Evolutionary conservation across 64 coral and sea anemone genomes (phyloP).

Genomic region (Trachythela sp.): DNA sequence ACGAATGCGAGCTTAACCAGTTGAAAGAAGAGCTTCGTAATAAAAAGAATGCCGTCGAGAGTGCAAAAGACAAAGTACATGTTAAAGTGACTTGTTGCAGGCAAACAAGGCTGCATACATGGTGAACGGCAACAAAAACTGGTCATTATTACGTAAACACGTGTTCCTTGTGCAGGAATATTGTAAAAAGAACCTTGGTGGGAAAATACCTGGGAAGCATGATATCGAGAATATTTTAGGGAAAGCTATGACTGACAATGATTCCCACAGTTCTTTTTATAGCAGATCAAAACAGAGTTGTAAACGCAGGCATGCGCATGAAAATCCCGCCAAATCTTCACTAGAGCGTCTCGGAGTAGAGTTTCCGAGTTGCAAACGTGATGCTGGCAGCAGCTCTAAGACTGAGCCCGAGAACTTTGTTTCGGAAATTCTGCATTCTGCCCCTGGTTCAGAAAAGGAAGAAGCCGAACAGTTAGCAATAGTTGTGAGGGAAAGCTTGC

Average conservation of each 20-base stretch:
- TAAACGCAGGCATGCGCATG: too few species aligned
- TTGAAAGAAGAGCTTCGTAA: slow-evolving; percentile 1
- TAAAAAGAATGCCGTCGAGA: too few species aligned
- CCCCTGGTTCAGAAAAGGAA: background rate
- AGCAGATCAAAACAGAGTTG: background rate
- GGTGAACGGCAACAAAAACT: slow-evolving; percentile 26
- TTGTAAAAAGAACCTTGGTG: slow-evolving; percentile 29
- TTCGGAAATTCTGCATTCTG: background rate
- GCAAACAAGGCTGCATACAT: background rate
- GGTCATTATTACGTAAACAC: slow-evolving; percentile 31
- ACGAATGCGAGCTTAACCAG: slow-evolving; percentile 29
- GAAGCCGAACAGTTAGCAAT: background rate
- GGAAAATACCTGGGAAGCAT: slow-evolving; percentile 36
- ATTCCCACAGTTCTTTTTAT: background rate
- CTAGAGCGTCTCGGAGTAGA: background rate
- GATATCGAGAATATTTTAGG: background rate
- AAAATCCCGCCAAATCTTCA: background rate
- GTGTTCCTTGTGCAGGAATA: slow-evolving; percentile 30
- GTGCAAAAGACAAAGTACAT: background rate
- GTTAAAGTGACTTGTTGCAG: slow-evolving; percentile 20
- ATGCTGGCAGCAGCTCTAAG: background rate
- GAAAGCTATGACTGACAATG: slow-evolving; percentile 20
- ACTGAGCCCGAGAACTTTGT: background rate
- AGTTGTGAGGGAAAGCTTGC: background rate
- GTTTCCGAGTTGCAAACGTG: background rate